Percentiles rank a stretch among this genome's conserved stretches.
Conservation (phyloP, 2,113 vertebrate genomes). For the Bambusicola thoracicus region DNA sequence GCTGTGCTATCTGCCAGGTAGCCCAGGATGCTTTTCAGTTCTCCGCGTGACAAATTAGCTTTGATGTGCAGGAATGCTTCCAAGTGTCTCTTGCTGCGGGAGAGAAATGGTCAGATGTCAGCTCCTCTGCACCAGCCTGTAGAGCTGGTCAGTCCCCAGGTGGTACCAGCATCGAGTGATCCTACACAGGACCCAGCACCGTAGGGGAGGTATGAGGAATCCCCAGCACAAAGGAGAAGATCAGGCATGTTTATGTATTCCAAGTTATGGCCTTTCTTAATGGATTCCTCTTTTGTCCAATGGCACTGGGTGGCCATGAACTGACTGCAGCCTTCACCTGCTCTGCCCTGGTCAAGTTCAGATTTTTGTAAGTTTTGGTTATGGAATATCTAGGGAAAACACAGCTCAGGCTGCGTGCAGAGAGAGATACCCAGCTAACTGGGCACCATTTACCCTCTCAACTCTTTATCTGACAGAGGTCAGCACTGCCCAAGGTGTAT, state of each 20-base stretch:
- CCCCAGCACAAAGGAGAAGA: background rate
- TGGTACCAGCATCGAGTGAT: background rate
- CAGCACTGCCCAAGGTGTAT: too few species aligned
- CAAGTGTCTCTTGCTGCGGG: conserved; percentile 84
- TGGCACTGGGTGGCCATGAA: background rate
- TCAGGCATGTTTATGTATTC: background rate
- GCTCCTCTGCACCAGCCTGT: rapidly evolving
- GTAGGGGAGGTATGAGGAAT: background rate
- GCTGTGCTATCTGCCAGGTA: conserved; percentile 69
- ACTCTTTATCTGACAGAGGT: background rate
- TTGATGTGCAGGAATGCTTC: conserved; percentile 85
- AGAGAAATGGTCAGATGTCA: background rate
- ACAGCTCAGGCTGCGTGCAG: background rate
- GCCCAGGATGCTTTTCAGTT: conserved; percentile 77
- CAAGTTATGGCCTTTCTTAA: background rate
- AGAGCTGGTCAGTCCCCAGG: rapidly evolving
- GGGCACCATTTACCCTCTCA: background rate
- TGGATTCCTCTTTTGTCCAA: background rate
- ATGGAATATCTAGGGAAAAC: background rate
- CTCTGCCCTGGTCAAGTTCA: background rate
- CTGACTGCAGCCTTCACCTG: background rate
- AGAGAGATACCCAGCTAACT: background rate
- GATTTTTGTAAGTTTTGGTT: background rate
- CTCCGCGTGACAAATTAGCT: conserved; percentile 74
- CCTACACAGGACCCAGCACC: background rate